Evolutionary conservation across 92 coral and sea anemone genomes (phyloP).

Genomic region (Ricordea florida): DNA sequence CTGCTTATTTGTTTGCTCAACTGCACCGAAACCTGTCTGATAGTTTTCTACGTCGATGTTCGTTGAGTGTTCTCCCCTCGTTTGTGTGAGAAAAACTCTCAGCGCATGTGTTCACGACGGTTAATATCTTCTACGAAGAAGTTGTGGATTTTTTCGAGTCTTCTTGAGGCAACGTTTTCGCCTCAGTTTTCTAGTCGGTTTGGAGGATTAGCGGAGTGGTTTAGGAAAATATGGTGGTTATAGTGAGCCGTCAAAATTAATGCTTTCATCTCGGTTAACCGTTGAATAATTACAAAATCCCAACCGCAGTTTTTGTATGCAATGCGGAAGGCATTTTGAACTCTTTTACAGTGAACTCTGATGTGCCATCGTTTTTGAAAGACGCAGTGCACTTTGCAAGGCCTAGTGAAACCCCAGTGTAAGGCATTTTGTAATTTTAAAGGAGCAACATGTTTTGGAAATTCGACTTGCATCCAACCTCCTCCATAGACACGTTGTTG

Average conservation of each 20-base stretch:
- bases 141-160: slow-evolving; percentile 27
- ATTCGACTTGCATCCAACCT: slow-evolving; percentile 95
- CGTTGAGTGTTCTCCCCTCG: slow-evolving; percentile 5
- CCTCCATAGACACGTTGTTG: slow-evolving; percentile 91
- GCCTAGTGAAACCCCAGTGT: background rate
- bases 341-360: slow-evolving; percentile 7
- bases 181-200: no score
- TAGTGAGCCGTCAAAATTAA: background rate
- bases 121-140: slow-evolving; percentile 28
- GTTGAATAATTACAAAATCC: background rate
- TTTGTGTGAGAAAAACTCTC: slow-evolving; percentile 27
- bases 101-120: slow-evolving; percentile 56
- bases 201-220: background rate
- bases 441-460: slow-evolving; percentile 95
- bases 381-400: slow-evolving; percentile 13
- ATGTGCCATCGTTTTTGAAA: background rate
- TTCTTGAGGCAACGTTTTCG: slow-evolving; percentile 12
- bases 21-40: slow-evolving; percentile 3
- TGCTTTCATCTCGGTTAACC: slow-evolving; percentile 16
- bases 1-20: background rate
- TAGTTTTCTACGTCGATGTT: slow-evolving; percentile 23
- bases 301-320: slow-evolving; percentile 14
- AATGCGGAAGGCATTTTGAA: background rate
- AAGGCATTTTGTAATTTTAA: slow-evolving; percentile 16
- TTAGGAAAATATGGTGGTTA: slow-evolving; percentile 5